These are phyloP conservation scores for Campoplex capitator DNA, from an alignment of 2,888 invertebrate genomes.

Conservation along the genomic window DNA sequence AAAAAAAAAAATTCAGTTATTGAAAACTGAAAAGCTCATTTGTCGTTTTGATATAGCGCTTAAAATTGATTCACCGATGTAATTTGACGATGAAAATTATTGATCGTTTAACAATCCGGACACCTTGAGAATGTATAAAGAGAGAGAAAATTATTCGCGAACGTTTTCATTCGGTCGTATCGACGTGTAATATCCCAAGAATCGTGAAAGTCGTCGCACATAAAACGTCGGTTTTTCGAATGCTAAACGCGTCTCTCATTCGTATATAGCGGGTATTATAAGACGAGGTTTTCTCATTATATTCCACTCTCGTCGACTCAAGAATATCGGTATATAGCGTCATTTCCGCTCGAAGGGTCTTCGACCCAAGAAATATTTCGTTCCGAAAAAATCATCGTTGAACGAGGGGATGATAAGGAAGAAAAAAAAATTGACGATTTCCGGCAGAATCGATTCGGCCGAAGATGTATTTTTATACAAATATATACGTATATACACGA, in stretches of 20 bases:
- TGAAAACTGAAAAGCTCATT: too few species aligned
- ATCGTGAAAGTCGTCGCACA: constrained; percentile 51
- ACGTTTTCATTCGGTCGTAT: constrained; percentile 8
- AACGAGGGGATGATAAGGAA: constrained; percentile 10
- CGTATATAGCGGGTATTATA: constrained; percentile 24
- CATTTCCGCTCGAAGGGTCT: constrained; percentile 67
- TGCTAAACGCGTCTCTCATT: constrained; percentile 48
- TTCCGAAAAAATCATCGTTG: constrained; percentile 11
- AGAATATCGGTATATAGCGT: constrained; percentile 60
- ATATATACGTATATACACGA: background rate
- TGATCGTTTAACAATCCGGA: background rate
- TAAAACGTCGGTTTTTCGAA: constrained; percentile 40
- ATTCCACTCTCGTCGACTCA: constrained; percentile 61
- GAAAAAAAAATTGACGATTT: constrained; percentile 39
- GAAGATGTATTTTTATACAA: background rate
- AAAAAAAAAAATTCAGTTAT: too few species aligned
- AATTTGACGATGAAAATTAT: background rate
- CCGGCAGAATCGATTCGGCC: constrained; percentile 37
- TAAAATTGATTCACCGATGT: background rate
- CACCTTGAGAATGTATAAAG: constrained; percentile 1
- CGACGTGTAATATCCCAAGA: constrained; percentile 30
- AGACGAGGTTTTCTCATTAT: constrained; percentile 62
- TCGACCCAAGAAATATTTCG: constrained; percentile 51
- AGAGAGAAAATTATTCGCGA: background rate
- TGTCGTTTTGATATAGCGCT: background rate